Evolutionary conservation across 2,113 vertebrate species (phyloP).

Genomic region (Paramormyrops kingsleyae): DNA sequence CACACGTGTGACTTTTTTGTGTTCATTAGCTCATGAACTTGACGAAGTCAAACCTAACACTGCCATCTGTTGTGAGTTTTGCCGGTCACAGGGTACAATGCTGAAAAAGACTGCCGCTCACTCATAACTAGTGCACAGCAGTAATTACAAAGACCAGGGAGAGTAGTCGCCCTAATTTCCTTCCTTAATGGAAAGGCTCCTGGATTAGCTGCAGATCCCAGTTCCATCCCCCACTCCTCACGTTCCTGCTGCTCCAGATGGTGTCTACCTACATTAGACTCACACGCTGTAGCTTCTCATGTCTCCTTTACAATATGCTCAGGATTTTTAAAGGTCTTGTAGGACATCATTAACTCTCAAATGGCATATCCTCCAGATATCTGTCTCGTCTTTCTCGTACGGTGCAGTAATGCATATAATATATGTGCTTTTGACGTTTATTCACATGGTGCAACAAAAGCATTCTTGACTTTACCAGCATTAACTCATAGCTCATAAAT

Average conservation of each 20-base stretch:
- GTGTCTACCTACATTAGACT: constrained; percentile 28
- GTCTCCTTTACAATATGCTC: neutral
- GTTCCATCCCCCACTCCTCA: neutral
- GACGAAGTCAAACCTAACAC: neutral
- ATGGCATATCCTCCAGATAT: neutral
- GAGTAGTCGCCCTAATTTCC: neutral
- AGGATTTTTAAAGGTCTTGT: neutral
- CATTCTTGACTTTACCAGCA: neutral
- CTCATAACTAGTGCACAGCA: constrained; percentile 4
- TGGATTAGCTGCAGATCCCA: constrained; percentile 11
- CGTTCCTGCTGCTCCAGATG: constrained; percentile 37
- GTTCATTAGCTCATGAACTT: neutral
- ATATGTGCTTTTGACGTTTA: neutral
- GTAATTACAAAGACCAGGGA: neutral
- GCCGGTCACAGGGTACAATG: neutral
- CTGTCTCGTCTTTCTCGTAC: neutral
- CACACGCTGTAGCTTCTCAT: neutral
- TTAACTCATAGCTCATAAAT: neutral
- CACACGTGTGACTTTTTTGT: neutral
- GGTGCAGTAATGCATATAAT: neutral
- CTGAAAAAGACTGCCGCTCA: neutral
- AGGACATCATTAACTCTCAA: neutral
- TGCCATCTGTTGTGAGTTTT: neutral
- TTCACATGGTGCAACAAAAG: neutral
- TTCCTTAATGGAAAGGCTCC: constrained; percentile 10